phyloP scores from a whole-genome alignment of 2,797 vertebrate species.

The Oryzias dopingdopingensis region DNA sequence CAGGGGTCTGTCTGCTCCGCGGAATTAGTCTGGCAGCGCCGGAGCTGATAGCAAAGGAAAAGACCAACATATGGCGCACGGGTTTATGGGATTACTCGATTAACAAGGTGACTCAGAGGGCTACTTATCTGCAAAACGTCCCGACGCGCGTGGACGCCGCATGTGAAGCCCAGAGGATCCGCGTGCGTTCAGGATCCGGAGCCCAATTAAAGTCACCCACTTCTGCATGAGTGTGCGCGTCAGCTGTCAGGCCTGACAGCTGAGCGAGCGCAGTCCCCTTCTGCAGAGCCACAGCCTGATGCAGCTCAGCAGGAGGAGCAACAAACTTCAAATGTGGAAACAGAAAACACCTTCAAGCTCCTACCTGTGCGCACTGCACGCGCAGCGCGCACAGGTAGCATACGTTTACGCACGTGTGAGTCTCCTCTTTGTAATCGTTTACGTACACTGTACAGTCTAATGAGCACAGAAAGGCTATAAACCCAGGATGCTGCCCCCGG shows the following conservation, averaged over 20 bases:
- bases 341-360: too few species aligned
- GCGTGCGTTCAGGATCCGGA: constrained; percentile 18
- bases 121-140: constrained; percentile 68
- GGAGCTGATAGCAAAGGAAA: constrained; percentile 62
- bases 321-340: too few species aligned
- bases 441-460: too few species aligned
- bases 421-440: too few species aligned
- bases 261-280: neutral
- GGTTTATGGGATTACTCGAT: constrained; percentile 86
- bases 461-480: too few species aligned
- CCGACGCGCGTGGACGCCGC: constrained; percentile 20
- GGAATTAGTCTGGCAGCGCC: constrained; percentile 32
- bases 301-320: too few species aligned
- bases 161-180: neutral
- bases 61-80: constrained; percentile 82
- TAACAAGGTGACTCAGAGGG: constrained; percentile 77
- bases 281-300: too few species aligned
- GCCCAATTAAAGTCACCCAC: constrained; percentile 48
- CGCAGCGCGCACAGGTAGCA: too few species aligned
- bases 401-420: too few species aligned
- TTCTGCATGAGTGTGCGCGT: constrained; percentile 4
- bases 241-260: constrained; percentile 30
- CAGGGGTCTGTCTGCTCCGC: constrained; percentile 37
- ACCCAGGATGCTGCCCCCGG: too few species aligned
- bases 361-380: too few species aligned